Evolutionary conservation across 2,888 invertebrate genomes (phyloP), one percentile per base, ranked within the genome.

Genomic region (Morpho helenor): DNA sequence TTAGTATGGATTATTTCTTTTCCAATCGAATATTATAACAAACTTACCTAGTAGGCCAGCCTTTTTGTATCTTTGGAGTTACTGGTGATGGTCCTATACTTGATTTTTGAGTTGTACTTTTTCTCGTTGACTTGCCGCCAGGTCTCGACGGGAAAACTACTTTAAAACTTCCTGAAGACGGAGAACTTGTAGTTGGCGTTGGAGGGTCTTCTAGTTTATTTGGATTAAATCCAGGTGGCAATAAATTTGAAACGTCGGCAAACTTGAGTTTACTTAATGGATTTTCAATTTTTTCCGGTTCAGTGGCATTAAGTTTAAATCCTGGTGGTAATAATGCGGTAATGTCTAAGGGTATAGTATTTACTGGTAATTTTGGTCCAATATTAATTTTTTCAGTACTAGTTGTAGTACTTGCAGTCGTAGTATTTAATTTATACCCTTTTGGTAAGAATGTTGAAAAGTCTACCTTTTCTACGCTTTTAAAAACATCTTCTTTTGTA

Each of bases 101-200:
- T 9, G 92, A 81, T 70, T 90, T 92, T 0, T 93, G 89, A 7
- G 95, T 94, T 1, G 93, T 90, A n/a, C 80, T 80, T 76, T 93
- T 90, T 71, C 93, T 79, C 69, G 81, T 75, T 60, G 92, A 75
- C 80, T 94, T 95, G 55, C 92, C 87, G 45, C 94, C 95, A 0
- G 96, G 93, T 72, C 96, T 92, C 64, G 95, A 96, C 0, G 97
- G 96, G 69, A 96, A 97, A 0, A 96, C 94, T 8, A 96, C 80
- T 80, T 95, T 96, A 10, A 93, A 89, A 3, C 92, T 86, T 31
- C 92, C 82, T 9, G 90, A 77, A 10, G 70, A 54, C 46, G 60
- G 43, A 9, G 66, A 56, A 48, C 62, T 53, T 9, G 76, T 68
- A 44, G 72, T 78, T 3, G 75, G 46, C 31, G 69, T 62, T 39